phyloP scores from a whole-genome alignment of 2,797 vertebrate species.

The Spea hammondii region DNA sequence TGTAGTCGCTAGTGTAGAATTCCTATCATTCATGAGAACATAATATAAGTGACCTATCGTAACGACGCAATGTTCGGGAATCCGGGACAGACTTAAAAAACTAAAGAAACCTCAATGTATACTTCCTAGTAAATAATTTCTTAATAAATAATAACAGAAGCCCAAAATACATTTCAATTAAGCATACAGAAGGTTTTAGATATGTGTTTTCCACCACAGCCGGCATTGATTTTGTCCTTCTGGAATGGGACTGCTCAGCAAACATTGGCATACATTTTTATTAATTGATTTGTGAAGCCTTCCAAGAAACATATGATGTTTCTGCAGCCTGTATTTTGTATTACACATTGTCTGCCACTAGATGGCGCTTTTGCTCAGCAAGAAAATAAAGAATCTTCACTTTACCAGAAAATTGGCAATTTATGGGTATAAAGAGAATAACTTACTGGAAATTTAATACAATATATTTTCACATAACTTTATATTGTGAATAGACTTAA shows the following conservation, averaged over 20 bases:
- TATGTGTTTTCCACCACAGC: too few species aligned
- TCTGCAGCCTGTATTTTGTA: background rate
- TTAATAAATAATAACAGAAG: too few species aligned
- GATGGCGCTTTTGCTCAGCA: slow-evolving; percentile 37
- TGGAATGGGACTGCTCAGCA: background rate
- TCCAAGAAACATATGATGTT: background rate
- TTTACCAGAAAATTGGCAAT: slow-evolving; percentile 9
- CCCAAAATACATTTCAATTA: too few species aligned
- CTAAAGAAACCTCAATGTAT: too few species aligned
- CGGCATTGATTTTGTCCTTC: background rate
- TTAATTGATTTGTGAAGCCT: background rate
- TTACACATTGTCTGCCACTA: slow-evolving; percentile 13
- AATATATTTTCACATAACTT: background rate
- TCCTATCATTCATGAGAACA: too few species aligned
- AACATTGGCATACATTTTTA: background rate
- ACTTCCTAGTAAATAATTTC: too few species aligned
- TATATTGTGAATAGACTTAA: background rate
- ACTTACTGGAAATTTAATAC: slow-evolving; percentile 24
- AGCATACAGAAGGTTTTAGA: too few species aligned
- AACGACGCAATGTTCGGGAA: too few species aligned
- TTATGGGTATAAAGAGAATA: background rate
- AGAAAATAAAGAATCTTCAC: background rate
- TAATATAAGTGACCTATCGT: too few species aligned
- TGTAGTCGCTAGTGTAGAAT: too few species aligned
- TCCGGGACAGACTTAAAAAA: too few species aligned